Base-by-base conservation (phyloP, 2,888 invertebrate species). In the Conistra vaccinii region DNA sequence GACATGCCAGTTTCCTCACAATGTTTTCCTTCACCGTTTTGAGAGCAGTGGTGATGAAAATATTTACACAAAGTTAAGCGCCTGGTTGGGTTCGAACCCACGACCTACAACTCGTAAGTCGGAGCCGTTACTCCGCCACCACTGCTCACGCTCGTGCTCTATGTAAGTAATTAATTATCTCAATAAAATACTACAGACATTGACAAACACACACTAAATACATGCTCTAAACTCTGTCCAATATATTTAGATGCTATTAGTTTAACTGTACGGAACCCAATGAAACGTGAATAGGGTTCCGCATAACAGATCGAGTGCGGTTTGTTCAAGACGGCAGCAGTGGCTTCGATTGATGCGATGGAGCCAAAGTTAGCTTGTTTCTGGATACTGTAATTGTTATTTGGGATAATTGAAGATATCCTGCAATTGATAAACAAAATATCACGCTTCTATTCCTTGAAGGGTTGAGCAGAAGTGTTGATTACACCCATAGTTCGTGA, bases 191-290 rank as follows among this genome's bases (percentile, higher is more conserved):
- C 39, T 17, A 2, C 5, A n/a, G 80, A 78, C 74, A 48, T 26
- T 58, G 75, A 55, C 75, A 74, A 74, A 74, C 20, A 48, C 42
- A 70, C 7, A 60, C 35, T 63, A 70, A 70, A 80, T 70, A 45
- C n/a, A 42, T 32, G 20, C 26, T 45, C 29, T 48, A 81, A 78
- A 81, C 81, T 32, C 29, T 26, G 32, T 66, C 61, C 63, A 82
- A 79, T 79, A 79, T 76, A 82, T 82, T 79, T 55, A 68, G 82
- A 82, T 65, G 45, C 83, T 66, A 83, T 80, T 80, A 66, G 78
- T 80, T 80, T 66, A 75, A 62, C 39, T 61, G 68, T 53, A 83
- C 67, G 39, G 65, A 73, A 76, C 55, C 26, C 57, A 71, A 71
- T 73, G 81, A 66, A 57, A 71, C 70, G 76, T 70, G 68, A 76